Percentiles rank a stretch among this genome's conserved stretches.
These are phyloP conservation scores for Pogonus chalceus DNA, from an alignment of 1,140 invertebrate genomes.

Conservation along the genomic window DNA sequence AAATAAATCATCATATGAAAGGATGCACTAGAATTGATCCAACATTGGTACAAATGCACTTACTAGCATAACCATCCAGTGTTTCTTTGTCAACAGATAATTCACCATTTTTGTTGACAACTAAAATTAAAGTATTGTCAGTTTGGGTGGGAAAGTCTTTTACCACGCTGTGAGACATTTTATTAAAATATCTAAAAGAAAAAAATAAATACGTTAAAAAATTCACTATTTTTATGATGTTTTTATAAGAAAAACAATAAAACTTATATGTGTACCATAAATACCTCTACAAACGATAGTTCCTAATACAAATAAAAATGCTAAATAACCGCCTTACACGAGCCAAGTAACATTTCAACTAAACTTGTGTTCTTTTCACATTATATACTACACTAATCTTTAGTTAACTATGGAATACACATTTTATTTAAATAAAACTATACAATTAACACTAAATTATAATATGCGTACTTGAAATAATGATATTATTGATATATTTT, in stretches of 20 bases:
- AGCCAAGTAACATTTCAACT: neutral
- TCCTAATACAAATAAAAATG: conserved; percentile 1
- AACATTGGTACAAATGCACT: conserved; percentile 24
- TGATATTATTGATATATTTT: neutral
- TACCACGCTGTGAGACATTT: conserved; percentile 1
- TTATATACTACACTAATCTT: neutral
- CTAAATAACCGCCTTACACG: neutral
- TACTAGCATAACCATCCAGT: conserved; percentile 59
- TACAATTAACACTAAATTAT: neutral
- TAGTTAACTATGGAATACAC: neutral
- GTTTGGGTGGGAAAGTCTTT: conserved; percentile 17
- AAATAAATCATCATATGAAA: neutral
- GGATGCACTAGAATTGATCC: too few species aligned
- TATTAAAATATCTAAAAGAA: conserved; percentile 1
- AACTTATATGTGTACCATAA: neutral
- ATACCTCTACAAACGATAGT: neutral
- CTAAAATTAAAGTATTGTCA: conserved; percentile 44
- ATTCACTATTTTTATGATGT: neutral
- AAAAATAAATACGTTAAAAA: neutral
- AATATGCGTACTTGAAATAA: neutral
- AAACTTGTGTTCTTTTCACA: too few species aligned
- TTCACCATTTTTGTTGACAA: conserved; percentile 61
- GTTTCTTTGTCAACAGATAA: conserved; percentile 59
- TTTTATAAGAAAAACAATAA: neutral
- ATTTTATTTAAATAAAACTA: neutral